phyloP scores from a whole-genome alignment of 2,113 vertebrate genomes.

The Tachuris rubrigastra region DNA sequence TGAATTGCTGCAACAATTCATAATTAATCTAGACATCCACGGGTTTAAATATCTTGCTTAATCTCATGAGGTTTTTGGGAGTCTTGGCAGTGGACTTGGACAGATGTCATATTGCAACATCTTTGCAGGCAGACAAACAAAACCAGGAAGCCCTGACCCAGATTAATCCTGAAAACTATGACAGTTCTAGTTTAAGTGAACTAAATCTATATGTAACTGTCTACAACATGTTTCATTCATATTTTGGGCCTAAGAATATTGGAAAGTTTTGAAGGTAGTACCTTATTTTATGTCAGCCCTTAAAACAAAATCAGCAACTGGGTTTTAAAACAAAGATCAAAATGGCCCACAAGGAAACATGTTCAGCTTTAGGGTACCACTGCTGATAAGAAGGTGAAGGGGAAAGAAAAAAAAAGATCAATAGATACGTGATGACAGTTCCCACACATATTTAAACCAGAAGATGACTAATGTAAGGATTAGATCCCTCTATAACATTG shows the following conservation, averaged over 20 bases:
- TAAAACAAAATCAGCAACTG: not conserved
- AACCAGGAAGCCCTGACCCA: not conserved
- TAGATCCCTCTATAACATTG: not conserved
- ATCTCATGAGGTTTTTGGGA: not conserved
- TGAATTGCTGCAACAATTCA: not conserved
- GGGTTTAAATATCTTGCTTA: not conserved
- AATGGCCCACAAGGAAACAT: fast-evolving
- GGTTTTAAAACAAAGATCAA: not conserved
- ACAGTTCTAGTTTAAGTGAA: not conserved
- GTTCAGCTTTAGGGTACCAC: not conserved
- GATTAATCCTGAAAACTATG: not conserved
- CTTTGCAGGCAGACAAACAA: not conserved
- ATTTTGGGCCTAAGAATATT: not conserved
- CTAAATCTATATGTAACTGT: not conserved
- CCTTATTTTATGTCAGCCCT: not conserved
- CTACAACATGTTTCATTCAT: not conserved
- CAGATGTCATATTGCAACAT: not conserved
- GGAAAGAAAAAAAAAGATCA: not conserved
- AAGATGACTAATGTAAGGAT: not conserved
- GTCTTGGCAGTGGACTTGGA: not conserved
- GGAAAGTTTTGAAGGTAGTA: not conserved
- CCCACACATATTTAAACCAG: not conserved
- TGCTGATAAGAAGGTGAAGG: not conserved
- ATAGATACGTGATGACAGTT: not conserved
- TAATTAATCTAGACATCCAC: not conserved